Base-by-base conservation (phyloP, 1,140 invertebrate species). In the Hylyphantes graminicola region DNA sequence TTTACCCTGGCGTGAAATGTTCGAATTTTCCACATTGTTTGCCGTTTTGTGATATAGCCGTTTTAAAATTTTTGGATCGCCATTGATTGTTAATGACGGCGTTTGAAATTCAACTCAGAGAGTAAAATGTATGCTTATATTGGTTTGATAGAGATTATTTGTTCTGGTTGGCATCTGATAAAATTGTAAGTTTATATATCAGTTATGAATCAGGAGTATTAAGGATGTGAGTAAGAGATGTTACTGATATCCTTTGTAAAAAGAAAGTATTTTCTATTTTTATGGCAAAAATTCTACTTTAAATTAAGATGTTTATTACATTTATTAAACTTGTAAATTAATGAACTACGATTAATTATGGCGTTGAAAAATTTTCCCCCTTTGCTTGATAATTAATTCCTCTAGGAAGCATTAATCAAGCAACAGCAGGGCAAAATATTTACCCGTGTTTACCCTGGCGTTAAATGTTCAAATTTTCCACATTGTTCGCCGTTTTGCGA, bases 351-450 rank as follows among this genome's bases (percentile, higher is more conserved):
- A 80, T 80, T 80, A 80, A 80, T 80, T 70, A 65, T 51, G 70
- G 77, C 64, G 77, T 70, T 80, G 65, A 78, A 70, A 80, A 80
- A 57, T 80, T 68, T 70, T 80, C 65, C 77, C 77, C 77, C 77
- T 35, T 57, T 50, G 77, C 55, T 21, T 70, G 77, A 70, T 80
- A 80, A 80, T 80, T 80, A 80, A 80, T 80, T 80, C 77, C 77
- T 59, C 21, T 21, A 21, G 77, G 77, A 50, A 68, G 51, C 77
- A 80, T 80, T 80, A 80, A 80, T 80, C 77, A 80, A 15, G 12
- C 74, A 5, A 5, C 19, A 35, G 2, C 13, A 35, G 55, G 8
- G 74, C n/a, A 54, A 67, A 65, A 67, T 78, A 64, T 67, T 78
- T 78, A 65, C 76, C 12, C 76, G n/a, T 76, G 74, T 76, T 76